Conservation (phyloP, 35 echinoderm and acorn worm genomes). For the Lytechinus variegatus region DNA sequence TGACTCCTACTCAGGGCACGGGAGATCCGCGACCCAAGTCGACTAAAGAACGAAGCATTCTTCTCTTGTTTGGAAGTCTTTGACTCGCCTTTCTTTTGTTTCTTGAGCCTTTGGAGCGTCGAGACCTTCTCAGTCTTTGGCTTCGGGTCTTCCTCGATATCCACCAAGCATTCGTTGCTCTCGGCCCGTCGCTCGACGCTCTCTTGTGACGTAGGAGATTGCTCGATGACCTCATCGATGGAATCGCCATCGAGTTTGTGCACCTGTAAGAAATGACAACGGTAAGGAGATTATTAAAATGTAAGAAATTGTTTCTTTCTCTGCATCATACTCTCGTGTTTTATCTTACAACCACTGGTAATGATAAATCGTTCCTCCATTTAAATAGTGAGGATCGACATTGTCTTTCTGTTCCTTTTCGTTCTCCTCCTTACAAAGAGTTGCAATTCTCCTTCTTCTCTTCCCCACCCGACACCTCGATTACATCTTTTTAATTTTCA, state of each 20-base stretch:
- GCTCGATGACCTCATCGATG: neutral
- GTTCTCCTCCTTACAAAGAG: too few species aligned
- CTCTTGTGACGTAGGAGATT: neutral
- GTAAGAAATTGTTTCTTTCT: too few species aligned
- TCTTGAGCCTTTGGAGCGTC: neutral
- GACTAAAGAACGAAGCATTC: conserved; percentile 22
- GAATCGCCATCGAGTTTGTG: neutral
- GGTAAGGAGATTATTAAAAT: neutral
- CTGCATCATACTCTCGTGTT: too few species aligned
- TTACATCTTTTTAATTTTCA: too few species aligned
- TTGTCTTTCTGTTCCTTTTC: too few species aligned
- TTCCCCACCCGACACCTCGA: too few species aligned
- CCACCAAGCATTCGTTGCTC: neutral
- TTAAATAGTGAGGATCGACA: too few species aligned
- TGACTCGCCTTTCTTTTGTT: neutral
- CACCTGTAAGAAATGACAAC: neutral
- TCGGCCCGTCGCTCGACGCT: neutral
- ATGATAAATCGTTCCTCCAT: too few species aligned
- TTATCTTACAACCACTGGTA: too few species aligned
- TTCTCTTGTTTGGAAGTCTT: conserved; percentile 6
- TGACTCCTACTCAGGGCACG: conserved; percentile 14
- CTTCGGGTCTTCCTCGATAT: neutral
- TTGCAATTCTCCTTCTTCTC: too few species aligned
- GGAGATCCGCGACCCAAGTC: conserved; percentile 12
- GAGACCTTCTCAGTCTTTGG: conserved; percentile 16